Evolutionary conservation across 2,888 invertebrate species (phyloP), one percentile per base, ranked within the genome.

Genomic region (Barypeithes pellucidus): DNA sequence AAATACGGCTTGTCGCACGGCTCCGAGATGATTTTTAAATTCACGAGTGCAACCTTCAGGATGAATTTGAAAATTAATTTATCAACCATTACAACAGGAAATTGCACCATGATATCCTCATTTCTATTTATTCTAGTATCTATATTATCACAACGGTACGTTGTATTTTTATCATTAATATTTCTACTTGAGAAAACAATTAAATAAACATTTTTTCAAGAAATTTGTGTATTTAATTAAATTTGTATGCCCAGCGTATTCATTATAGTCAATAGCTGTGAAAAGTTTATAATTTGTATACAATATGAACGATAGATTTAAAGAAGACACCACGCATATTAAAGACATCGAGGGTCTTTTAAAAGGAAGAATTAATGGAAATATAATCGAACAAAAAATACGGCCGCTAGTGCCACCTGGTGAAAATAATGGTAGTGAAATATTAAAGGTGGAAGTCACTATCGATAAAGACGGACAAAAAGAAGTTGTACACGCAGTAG

Each of bases 341-440:
- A 59, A 45, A 36, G 52, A 74, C 8, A n/a, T 74, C 7, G 70
- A 70, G n/a, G 20, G 33, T n/a, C 36, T 74, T 12, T 22, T 71
- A 22, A 29, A 39, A 29, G 22, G 12, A 1, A 54, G 14, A 14
- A 5, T 73, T 24, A 20, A 67, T 11, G 66, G 61, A 36, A 65
- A 60, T 61, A 59, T 70, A 7, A 14, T 67, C n/a, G 71, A 66
- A 52, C 61, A 70, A 8, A 57, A 70, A 39, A 54, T 62, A 3
- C 11, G n/a, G 12, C 70, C 74, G 0, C 80, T 88, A 20, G 88
- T 88, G 14, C 87, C 87, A 18, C 87, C 87, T 0, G 90, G 90
- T 0, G 90, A 90, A 76, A 90, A 90, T 80, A 90, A 89, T 80
- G 90, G 90, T 1, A 90, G 90, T 78, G 84, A 88, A 0, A 89